Conservation (phyloP, 1,140 invertebrate genomes). For the Aphelinus certus region DNA sequence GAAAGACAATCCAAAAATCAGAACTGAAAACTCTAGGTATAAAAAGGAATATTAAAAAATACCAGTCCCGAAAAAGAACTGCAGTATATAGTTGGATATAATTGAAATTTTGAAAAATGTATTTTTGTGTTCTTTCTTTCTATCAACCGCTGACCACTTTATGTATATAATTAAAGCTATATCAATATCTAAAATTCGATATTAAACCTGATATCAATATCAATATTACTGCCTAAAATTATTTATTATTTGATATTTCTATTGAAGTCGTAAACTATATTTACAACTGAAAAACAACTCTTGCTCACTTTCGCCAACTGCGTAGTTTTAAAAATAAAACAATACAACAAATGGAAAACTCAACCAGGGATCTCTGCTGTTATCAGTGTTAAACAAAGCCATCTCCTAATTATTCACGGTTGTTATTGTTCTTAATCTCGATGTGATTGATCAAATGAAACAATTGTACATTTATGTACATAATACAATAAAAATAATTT, state of each 20-base stretch:
- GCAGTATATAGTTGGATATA: too few species aligned
- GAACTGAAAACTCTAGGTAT: too few species aligned
- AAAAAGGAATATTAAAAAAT: too few species aligned
- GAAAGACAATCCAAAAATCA: not conserved
- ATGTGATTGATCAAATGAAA: not conserved
- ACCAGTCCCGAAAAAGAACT: not conserved
- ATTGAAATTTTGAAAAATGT: too few species aligned
- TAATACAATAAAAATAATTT: too few species aligned
- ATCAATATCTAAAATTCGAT: constrained; percentile 54
- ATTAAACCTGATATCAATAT: constrained; percentile 57
- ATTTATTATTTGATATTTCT: constrained; percentile 52
- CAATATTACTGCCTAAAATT: constrained; percentile 52
- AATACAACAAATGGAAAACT: constrained; percentile 31
- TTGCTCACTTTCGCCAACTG: constrained; percentile 44
- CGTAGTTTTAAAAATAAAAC: constrained; percentile 27
- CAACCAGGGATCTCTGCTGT: constrained; percentile 6
- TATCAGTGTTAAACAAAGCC: constrained; percentile 10
- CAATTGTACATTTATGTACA: not conserved
- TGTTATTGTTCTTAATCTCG: not conserved
- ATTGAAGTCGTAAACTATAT: constrained; percentile 59
- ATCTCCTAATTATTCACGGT: constrained; percentile 3
- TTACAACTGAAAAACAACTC: constrained; percentile 61
- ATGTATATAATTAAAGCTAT: constrained; percentile 59
- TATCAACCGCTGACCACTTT: constrained; percentile 45
- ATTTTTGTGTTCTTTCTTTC: not conserved